These are phyloP conservation scores for Odontocolon sp. DNA, from an alignment of 2,888 invertebrate species.

Conservation along the genomic window DNA sequence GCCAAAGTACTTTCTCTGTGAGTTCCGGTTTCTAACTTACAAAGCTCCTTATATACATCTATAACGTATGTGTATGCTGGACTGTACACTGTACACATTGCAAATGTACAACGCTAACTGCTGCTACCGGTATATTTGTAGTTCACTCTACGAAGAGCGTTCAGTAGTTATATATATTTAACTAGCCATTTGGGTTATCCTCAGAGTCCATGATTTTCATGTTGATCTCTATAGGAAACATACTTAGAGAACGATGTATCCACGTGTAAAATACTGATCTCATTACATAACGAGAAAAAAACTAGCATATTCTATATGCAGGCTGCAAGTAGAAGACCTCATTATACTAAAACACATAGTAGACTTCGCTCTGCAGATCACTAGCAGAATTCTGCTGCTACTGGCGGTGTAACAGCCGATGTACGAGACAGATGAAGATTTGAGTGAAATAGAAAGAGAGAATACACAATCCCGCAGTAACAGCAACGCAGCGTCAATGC, in stretches of 20 bases:
- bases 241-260: too few relatives aligned
- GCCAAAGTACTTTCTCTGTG: conserved; percentile 26
- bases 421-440: conserved; percentile 47
- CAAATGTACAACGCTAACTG: conserved; percentile 27
- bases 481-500: conserved; percentile 37
- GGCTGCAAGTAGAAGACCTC: background rate
- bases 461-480: conserved; percentile 20
- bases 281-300: too few relatives aligned
- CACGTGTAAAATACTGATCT: too few relatives aligned
- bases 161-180: background rate
- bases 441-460: conserved; percentile 41
- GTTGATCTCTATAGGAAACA: too few relatives aligned
- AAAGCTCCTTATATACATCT: conserved; percentile 4
- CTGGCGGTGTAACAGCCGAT: conserved; percentile 43
- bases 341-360: background rate
- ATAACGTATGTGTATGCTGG: background rate
- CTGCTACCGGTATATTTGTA: background rate
- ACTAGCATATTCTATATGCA: too few relatives aligned
- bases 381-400: conserved; percentile 12
- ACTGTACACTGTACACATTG: conserved; percentile 10
- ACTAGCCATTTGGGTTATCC: too few relatives aligned
- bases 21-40: conserved; percentile 8
- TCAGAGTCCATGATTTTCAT: too few relatives aligned
- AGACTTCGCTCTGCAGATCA: background rate
- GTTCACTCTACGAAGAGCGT: background rate